phyloP scores from a whole-genome alignment of 2,888 invertebrate genomes.

The Drosophila robusta region DNA sequence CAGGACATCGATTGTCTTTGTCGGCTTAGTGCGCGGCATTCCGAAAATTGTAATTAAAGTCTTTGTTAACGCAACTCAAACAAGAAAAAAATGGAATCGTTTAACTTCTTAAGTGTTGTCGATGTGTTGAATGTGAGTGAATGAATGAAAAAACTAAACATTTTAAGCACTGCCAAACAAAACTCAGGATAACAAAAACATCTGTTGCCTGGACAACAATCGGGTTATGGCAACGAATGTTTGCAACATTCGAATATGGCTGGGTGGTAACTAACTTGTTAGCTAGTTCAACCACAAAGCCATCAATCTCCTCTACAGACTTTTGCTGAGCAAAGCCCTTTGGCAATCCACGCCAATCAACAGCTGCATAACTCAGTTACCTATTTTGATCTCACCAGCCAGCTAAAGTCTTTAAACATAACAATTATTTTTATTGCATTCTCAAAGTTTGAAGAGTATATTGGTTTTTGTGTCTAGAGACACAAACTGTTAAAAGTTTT shows the following conservation, averaged over 20 bases:
- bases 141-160: slow-evolving; percentile 12
- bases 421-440: too few species aligned
- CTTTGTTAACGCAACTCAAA: slow-evolving; percentile 5
- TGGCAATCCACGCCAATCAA: too few species aligned
- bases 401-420: too few species aligned
- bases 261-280: slow-evolving; percentile 2
- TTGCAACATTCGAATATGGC: background rate
- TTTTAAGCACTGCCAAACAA: slow-evolving; percentile 1
- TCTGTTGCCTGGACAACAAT: slow-evolving; percentile 22
- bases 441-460: too few species aligned
- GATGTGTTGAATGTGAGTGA: slow-evolving; percentile 2
- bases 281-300: background rate
- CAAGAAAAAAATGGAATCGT: background rate
- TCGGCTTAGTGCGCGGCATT: slow-evolving; percentile 84
- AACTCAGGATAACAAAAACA: slow-evolving; percentile 10
- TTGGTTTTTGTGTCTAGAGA: too few species aligned
- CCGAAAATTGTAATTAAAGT: slow-evolving; percentile 11
- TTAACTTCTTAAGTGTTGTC: slow-evolving; percentile 12
- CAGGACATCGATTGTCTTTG: slow-evolving; percentile 82
- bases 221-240: slow-evolving; percentile 6
- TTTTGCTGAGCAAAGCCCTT: background rate
- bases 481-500: too few species aligned
- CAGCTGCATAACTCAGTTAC: too few species aligned
- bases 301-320: background rate
- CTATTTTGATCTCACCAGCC: too few species aligned